phyloP scores from a whole-genome alignment of 2,113 vertebrate genomes.

The Istiophorus platypterus region DNA sequence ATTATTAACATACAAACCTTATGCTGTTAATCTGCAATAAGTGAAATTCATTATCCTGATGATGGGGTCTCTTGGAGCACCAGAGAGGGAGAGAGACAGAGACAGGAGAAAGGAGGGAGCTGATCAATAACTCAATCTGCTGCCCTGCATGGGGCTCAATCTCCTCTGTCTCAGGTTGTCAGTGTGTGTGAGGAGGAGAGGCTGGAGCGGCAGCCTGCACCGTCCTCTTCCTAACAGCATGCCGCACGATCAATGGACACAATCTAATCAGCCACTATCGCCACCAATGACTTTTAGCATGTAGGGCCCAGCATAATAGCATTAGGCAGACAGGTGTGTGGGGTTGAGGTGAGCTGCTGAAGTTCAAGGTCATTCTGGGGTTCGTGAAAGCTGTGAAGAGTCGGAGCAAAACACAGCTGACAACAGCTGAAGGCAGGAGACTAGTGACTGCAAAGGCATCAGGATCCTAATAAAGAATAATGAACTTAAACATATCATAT shows the following conservation, averaged over 20 bases:
- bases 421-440: constrained; percentile 30
- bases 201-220: constrained; percentile 62
- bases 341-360: constrained; percentile 53
- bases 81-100: constrained; percentile 63
- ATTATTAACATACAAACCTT: constrained; percentile 80
- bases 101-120: constrained; percentile 66
- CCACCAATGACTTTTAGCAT: constrained; percentile 80
- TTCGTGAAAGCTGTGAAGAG: constrained; percentile 41
- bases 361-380: constrained; percentile 73
- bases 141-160: constrained; percentile 78
- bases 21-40: constrained; percentile 82
- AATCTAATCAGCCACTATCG: constrained; percentile 83
- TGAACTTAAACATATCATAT: not conserved
- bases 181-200: constrained; percentile 65
- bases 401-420: constrained; percentile 33
- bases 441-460: not conserved
- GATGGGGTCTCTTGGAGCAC: constrained; percentile 74
- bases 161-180: constrained; percentile 74
- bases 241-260: constrained; percentile 80
- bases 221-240: constrained; percentile 69
- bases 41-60: constrained; percentile 83
- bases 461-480: not conserved
- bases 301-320: constrained; percentile 72
- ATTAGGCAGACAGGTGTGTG: constrained; percentile 69
- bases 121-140: constrained; percentile 84